These are phyloP conservation scores for Paralichthys olivaceus DNA, from an alignment of 2,113 vertebrate genomes.

Conservation along the genomic window DNA sequence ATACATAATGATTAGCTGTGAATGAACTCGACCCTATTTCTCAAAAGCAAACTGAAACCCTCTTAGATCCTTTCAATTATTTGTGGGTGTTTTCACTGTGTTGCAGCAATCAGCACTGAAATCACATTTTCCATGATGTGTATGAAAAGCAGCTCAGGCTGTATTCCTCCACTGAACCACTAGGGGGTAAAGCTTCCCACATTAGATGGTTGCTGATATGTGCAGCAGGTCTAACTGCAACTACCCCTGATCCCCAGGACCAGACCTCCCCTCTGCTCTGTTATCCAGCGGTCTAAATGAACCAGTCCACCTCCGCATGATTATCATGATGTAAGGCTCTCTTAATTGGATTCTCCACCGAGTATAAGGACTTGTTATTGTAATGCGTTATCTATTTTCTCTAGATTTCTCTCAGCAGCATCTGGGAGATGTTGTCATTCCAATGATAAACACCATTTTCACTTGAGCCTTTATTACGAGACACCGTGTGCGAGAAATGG, in stretches of 20 bases:
- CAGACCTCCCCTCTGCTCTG: constrained; percentile 72
- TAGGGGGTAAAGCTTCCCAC: constrained; percentile 80
- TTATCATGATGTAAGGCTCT: constrained; percentile 76
- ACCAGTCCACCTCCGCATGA: constrained; percentile 74
- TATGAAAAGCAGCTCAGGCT: constrained; percentile 48
- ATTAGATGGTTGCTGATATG: constrained; percentile 61
- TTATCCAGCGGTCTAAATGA: constrained; percentile 73
- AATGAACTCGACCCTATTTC: constrained; percentile 1
- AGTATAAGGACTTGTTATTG: constrained; percentile 74
- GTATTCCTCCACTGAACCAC: constrained; percentile 66
- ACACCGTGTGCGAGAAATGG: constrained; percentile 79
- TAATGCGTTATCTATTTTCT: constrained; percentile 77
- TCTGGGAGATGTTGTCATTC: constrained; percentile 82
- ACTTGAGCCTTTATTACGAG: constrained; percentile 81
- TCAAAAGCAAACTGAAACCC: constrained; percentile 15
- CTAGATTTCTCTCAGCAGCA: constrained; percentile 75
- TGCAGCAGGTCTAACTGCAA: constrained; percentile 67
- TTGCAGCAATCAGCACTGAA: constrained; percentile 30
- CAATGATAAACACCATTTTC: constrained; percentile 83
- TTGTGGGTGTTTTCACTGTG: constrained; percentile 27
- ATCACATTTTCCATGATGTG: constrained; percentile 42
- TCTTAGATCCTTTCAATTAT: not conserved
- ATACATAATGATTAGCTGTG: constrained; percentile 12
- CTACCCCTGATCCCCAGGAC: constrained; percentile 62
- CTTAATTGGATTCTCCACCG: constrained; percentile 77